Evolutionary conservation across 2,113 vertebrate genomes (phyloP).

Genomic region (Trichomycterus rosablanca): DNA sequence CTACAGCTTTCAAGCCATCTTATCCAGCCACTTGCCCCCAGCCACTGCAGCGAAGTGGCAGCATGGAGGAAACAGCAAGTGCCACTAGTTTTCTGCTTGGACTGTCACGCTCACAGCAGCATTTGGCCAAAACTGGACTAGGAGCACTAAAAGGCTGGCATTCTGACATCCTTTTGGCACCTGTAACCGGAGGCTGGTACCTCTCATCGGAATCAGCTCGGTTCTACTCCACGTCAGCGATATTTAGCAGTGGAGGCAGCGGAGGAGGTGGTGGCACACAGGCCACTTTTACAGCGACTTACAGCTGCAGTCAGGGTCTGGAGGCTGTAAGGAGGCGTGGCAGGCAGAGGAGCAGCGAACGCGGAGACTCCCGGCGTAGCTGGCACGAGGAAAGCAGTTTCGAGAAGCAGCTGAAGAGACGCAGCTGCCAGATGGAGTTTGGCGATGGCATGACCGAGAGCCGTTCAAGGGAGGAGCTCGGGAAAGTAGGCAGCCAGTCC

Average conservation of each 20-base stretch:
- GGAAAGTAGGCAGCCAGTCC: constrained; percentile 76
- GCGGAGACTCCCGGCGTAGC: constrained; percentile 82
- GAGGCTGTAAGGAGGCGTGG: constrained; percentile 75
- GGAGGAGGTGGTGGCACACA: constrained; percentile 19
- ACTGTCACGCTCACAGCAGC: constrained; percentile 84
- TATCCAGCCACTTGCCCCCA: constrained; percentile 50
- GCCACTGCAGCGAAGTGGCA: constrained; percentile 79
- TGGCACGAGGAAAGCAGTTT: constrained; percentile 96
- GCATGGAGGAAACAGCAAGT: constrained; percentile 76
- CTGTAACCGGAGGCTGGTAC: constrained; percentile 81
- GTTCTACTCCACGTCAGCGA: constrained; percentile 80
- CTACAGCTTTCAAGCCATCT: no score
- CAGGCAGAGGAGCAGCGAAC: constrained; percentile 69
- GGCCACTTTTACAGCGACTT: constrained; percentile 56
- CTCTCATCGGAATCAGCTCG: constrained; percentile 76
- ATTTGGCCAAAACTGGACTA: constrained; percentile 64
- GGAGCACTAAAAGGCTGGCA: constrained; percentile 89
- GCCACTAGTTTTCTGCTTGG: constrained; percentile 76
- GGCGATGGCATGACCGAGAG: constrained; percentile 78
- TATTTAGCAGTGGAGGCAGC: constrained; percentile 60
- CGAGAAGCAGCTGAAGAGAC: constrained; percentile 91
- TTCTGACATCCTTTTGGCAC: constrained; percentile 83
- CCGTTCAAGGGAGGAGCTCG: constrained; percentile 79
- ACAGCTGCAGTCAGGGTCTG: constrained; percentile 70
- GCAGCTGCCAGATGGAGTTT: constrained; percentile 96